Conservation (phyloP, 2,888 invertebrate genomes). For the Heliconius charithonia region DNA sequence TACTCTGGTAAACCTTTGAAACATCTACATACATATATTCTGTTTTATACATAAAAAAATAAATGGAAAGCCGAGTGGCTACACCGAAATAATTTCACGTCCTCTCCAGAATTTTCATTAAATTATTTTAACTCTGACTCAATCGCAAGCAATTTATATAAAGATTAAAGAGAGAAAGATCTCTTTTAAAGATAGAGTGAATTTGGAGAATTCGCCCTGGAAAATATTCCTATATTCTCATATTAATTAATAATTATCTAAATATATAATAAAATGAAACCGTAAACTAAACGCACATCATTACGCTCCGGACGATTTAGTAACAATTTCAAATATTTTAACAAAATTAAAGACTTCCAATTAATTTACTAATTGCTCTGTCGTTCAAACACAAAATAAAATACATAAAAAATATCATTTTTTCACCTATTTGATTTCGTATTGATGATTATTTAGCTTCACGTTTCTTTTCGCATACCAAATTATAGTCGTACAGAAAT, state of each 20-base stretch:
- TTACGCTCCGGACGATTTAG: background rate
- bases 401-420: background rate
- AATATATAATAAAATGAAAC: background rate
- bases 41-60: too few relatives aligned
- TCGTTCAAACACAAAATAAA: background rate
- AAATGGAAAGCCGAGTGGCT: too few relatives aligned
- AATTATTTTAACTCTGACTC: too few relatives aligned
- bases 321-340: background rate
- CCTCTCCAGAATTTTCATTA: too few relatives aligned
- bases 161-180: too few relatives aligned
- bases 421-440: background rate
- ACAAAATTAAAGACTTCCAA: background rate
- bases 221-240: background rate
- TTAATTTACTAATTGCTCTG: background rate
- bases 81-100: too few relatives aligned
- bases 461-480: background rate
- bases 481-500: too few relatives aligned
- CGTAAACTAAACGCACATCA: background rate
- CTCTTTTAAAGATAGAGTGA: too few relatives aligned
- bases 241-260: background rate
- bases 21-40: too few relatives aligned
- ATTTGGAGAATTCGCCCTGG: too few relatives aligned
- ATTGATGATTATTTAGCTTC: background rate
- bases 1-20: too few relatives aligned
- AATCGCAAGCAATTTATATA: too few relatives aligned